These are phyloP conservation scores for Tipula helvola DNA, from an alignment of 2,888 invertebrate species.

Conservation along the genomic window DNA sequence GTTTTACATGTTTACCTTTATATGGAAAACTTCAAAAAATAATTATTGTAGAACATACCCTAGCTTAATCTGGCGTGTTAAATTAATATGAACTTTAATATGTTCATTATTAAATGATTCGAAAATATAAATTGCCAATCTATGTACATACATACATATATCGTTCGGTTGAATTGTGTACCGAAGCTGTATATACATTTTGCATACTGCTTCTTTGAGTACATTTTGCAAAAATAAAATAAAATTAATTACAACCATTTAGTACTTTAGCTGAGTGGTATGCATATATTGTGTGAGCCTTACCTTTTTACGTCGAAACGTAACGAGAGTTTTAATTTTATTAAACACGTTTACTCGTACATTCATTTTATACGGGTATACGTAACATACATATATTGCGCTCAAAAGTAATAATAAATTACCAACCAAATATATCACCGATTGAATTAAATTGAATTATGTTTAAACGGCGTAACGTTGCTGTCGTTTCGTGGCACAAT, in stretches of 20 bases:
- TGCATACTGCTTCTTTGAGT: too few species aligned
- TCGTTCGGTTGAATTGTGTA: too few species aligned
- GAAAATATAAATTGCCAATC: too few species aligned
- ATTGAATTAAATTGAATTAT: not conserved
- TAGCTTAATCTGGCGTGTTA: too few species aligned
- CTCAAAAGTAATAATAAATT: not conserved
- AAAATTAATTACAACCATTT: not conserved
- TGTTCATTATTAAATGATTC: too few species aligned
- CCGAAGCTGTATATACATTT: too few species aligned
- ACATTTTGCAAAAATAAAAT: not conserved
- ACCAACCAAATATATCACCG: not conserved
- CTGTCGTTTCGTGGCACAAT: not conserved
- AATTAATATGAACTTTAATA: too few species aligned
- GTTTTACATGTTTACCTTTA: too few species aligned
- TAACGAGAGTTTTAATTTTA: not conserved
- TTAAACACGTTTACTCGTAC: not conserved
- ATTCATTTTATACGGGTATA: too few species aligned
- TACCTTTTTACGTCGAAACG: not conserved
- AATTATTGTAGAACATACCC: too few species aligned
- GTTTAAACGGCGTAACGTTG: not conserved
- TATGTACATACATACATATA: too few species aligned
- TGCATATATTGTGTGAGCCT: not conserved
- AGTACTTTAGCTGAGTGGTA: not conserved
- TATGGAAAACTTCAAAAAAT: too few species aligned
- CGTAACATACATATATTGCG: not conserved